These are phyloP conservation scores for Bellardia pandia DNA, from an alignment of 2,888 invertebrate genomes.

Conservation along the genomic window DNA sequence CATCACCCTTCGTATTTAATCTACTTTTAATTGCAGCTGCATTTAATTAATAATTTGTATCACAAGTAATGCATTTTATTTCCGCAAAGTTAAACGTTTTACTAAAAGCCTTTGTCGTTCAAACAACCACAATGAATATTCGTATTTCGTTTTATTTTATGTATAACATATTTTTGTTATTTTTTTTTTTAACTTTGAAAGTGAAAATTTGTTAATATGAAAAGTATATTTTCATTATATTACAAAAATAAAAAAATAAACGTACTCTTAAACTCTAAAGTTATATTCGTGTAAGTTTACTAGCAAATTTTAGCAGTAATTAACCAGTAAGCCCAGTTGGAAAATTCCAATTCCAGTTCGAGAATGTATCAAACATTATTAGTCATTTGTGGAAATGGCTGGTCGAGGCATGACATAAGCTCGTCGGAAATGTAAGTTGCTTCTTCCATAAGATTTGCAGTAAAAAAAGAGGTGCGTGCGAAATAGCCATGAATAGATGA, in stretches of 20 bases:
- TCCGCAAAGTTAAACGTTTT: conserved; percentile 6
- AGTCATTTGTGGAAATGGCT: no score
- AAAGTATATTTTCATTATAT: neutral
- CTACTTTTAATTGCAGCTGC: no score
- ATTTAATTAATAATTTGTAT: neutral
- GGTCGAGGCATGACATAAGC: no score
- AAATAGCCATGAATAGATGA: no score
- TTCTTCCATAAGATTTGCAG: no score
- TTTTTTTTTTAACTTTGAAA: neutral
- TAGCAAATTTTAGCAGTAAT: neutral
- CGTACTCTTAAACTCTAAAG: neutral
- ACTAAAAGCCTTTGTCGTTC: neutral
- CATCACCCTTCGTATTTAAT: neutral
- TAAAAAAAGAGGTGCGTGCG: no score
- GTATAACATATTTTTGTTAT: neutral
- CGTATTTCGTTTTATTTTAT: no score
- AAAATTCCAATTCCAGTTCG: neutral
- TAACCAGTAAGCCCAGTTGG: conserved; percentile 5
- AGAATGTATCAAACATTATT: no score
- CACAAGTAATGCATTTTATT: neutral
- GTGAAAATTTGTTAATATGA: conserved; percentile 26
- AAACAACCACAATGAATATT: neutral
- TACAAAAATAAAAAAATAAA: neutral
- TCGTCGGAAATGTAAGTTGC: no score
- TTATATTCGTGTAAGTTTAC: neutral